Percentiles rank a stretch among this genome's conserved stretches.
Conservation (phyloP, 2,797 vertebrate species). For the Mionectes olivaceus region DNA sequence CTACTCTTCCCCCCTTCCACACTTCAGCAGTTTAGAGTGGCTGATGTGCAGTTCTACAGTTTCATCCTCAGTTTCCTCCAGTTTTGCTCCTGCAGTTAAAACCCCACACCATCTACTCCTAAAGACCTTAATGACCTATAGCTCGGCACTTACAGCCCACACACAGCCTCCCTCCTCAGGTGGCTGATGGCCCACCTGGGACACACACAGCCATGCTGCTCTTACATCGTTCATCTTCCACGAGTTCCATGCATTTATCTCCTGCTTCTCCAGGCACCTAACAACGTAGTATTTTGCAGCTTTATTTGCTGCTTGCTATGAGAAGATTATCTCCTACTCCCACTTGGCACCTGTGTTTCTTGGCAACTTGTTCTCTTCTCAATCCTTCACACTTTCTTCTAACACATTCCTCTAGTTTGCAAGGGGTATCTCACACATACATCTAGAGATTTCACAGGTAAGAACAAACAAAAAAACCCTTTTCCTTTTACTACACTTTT, state of each 20-base stretch:
- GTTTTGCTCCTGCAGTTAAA: not conserved
- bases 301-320: not conserved
- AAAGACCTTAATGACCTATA: not conserved
- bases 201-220: not conserved
- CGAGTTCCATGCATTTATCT: not conserved
- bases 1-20: not conserved
- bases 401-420: not conserved
- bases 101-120: not conserved
- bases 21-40: not conserved
- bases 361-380: not conserved
- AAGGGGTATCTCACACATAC: not conserved
- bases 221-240: not conserved
- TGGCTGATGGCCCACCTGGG: not conserved
- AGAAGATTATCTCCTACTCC: not conserved
- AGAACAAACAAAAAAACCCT: not conserved
- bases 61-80: not conserved
- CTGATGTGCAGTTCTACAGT: not conserved
- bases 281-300: not conserved
- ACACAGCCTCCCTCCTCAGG: not conserved
- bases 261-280: not conserved
- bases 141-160: not conserved
- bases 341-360: not conserved
- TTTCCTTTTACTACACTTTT: not conserved
- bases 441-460: not conserved
- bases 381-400: not conserved